Evolutionary conservation across 2,797 vertebrate species (phyloP), one percentile per base, ranked within the genome.

Genomic region (Pyrrhura leucotis): DNA sequence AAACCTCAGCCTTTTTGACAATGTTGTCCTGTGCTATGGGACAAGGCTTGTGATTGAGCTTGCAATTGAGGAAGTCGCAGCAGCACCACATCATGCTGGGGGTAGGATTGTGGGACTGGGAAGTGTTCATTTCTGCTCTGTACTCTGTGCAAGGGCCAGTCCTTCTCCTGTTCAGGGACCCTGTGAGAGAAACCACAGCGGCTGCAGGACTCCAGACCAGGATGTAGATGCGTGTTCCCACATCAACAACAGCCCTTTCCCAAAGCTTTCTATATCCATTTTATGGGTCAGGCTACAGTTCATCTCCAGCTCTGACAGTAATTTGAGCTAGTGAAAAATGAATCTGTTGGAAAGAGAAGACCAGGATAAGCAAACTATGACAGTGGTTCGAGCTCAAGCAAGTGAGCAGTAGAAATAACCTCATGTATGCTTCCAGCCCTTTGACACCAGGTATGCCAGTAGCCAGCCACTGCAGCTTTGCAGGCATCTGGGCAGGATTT

Each of bases 301-400:
- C 25, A 29, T 29, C 45, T 45, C 48, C 1, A 3, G 39, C 28
- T 22, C 68, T 1, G 0, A 10, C 14, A 59, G 35, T 3, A 39
- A 47, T 6, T 2, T 20, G 20, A 63, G 35, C 17, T 2, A 25
- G 12, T 4, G 15, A 35, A 16, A 50, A 79, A 48, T 17, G 0
- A 26, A 44, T 16, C 19, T 31, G 25, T n/a, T 61, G 40, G 33
- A 8, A 56, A 73, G 35, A 62, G 20, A 42, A 71, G 40, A 37
- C 2, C 10, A 11, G 40, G 20, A 45, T 5, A 16, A 20, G 29
- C 19, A 59, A 12, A 17, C 29, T 12, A 2, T 12, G 4, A 7
- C n/a, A 0, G 0, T 1, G 25, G 14, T 18, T 62, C 2, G 1
- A 85, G 45, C 22, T 74, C 45, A 51, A 50, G 18, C 0, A 3